These are phyloP conservation scores for Pemphredon lugubris DNA, from an alignment of 2,888 invertebrate species.

Conservation along the genomic window DNA sequence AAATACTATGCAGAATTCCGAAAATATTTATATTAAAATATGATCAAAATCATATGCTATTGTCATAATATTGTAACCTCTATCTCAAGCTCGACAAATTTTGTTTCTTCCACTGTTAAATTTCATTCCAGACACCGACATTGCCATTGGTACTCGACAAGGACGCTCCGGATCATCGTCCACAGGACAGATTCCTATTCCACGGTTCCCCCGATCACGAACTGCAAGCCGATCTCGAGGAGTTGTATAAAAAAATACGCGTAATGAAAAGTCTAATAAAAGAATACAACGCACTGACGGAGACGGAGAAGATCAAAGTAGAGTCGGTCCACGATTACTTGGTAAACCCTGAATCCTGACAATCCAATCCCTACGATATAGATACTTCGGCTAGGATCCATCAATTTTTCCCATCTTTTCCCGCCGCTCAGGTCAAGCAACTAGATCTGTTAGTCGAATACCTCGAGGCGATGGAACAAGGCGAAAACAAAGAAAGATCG, in stretches of 20 bases:
- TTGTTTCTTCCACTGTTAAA: no score
- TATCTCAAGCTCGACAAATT: no score
- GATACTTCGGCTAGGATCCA: background rate
- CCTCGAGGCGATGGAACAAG: conserved; percentile 60
- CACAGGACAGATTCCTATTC: conserved; percentile 59
- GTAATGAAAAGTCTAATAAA: conserved; percentile 67
- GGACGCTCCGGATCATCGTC: conserved; percentile 7
- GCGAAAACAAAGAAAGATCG: conserved; percentile 20
- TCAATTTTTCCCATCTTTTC: background rate
- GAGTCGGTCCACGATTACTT: conserved; percentile 72
- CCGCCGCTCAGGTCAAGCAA: conserved; percentile 49
- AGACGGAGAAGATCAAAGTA: conserved; percentile 69
- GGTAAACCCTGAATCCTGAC: conserved; percentile 53
- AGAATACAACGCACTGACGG: conserved; percentile 67
- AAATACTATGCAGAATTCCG: no score
- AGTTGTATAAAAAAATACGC: conserved; percentile 64
- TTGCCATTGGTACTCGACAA: conserved; percentile 39
- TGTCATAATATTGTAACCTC: no score
- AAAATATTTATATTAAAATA: no score
- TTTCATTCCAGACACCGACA: conserved; percentile 57
- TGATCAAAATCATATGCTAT: no score
- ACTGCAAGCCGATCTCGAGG: conserved; percentile 37
- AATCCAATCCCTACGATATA: background rate
- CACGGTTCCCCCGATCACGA: conserved; percentile 7
- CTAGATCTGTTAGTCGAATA: conserved; percentile 61